Evolutionary conservation across 2,888 invertebrate species (phyloP), one percentile per base, ranked within the genome.

Genomic region (Eupithecia pulchellata): DNA sequence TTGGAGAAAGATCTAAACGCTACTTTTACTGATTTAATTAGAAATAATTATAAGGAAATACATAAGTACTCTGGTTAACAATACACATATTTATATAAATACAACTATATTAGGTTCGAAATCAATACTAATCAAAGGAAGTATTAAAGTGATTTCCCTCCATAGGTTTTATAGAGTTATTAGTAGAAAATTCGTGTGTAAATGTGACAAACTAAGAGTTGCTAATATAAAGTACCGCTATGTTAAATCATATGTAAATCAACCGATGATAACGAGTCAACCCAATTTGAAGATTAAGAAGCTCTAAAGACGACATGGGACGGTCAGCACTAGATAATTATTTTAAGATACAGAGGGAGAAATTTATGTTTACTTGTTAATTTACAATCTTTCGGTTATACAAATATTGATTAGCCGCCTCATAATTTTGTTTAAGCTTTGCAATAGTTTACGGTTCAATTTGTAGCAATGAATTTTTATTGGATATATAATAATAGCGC

Each of bases 201-300:
- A 75, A 77, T 73, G 72, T 69, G 61, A 42, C 30, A 72, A 20
- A 32, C 25, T 20, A 72, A 72, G 62, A 64, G 57, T 75, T 74
- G 75, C 72, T 69, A 76, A 72, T 65, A 76, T 27, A 67, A 73
- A 68, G 68, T 74, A 77, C 68, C 68, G 47, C 67, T 73, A 74
- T 57, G 69, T 78, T 71, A 74, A 75, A 75, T 78, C 75, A 75
- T 79, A 79, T 76, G 78, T 71, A 74, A 75, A 75, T 78, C 75
- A 75, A 79, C 80, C 76, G 78, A 80, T 81, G 77, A 79, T 76
- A 79, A 81, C 69, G 69, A 66, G 73, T 78, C 74, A 76, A 73
- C 77, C 81, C 79, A 79, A 74, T 69, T 71, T 25, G 25, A 52
- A 52, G 11, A 52, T 52, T 52, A 25, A 47, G 52, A 25, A 72